Evolutionary conservation across 2,113 vertebrate species (phyloP).

Genomic region (Nanorana parkeri): DNA sequence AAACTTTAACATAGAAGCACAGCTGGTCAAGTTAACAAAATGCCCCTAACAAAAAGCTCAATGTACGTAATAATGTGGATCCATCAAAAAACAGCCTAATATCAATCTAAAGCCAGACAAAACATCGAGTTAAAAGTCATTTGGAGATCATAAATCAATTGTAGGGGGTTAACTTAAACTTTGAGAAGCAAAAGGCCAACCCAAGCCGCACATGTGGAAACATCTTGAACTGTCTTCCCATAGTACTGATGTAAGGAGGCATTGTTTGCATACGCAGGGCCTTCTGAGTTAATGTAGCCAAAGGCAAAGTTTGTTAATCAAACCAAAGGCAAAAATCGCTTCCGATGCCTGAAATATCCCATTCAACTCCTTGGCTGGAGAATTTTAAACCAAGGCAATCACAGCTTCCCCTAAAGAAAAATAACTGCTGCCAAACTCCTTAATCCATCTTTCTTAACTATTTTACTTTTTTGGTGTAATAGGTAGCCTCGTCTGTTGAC

Average conservation of each 20-base stretch:
- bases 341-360: conserved; percentile 57
- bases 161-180: conserved; percentile 30
- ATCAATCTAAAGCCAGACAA: conserved; percentile 56
- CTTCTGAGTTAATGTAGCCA: conserved; percentile 55
- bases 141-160: conserved; percentile 54
- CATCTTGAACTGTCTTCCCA: conserved; percentile 51
- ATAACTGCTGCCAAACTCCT: conserved; percentile 37
- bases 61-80: conserved; percentile 40
- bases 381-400: conserved; percentile 50
- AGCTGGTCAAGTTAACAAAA: conserved; percentile 17
- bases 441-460: conserved; percentile 48
- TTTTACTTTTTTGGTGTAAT: conserved; percentile 48
- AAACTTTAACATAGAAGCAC: conserved; percentile 6
- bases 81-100: conserved; percentile 51
- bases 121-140: conserved; percentile 53
- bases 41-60: conserved; percentile 35
- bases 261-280: conserved; percentile 49
- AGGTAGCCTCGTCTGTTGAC: conserved; percentile 39
- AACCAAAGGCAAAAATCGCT: conserved; percentile 53
- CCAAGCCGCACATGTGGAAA: conserved; percentile 47
- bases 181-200: conserved; percentile 30
- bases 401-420: conserved; percentile 45
- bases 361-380: conserved; percentile 40
- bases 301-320: conserved; percentile 57
- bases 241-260: conserved; percentile 51